Conservation (phyloP, 2,888 invertebrate genomes). For the Metacarcinus magister region DNA sequence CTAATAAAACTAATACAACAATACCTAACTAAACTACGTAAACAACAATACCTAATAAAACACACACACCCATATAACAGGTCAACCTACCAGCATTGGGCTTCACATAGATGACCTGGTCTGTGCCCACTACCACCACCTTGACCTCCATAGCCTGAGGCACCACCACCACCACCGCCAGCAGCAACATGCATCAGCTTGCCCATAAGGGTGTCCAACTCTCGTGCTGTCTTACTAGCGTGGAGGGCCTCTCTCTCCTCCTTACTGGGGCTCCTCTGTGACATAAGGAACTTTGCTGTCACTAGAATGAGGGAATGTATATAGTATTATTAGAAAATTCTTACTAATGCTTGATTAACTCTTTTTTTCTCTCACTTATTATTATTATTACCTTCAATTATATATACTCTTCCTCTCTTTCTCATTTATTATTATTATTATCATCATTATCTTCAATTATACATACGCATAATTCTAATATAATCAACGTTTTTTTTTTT, state of each 20-base stretch:
- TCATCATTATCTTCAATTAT: no score
- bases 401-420: no score
- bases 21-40: no score
- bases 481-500: no score
- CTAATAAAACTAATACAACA: no score
- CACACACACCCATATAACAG: background rate
- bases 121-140: slow-evolving; percentile 70
- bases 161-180: slow-evolving; percentile 72
- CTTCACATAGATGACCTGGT: slow-evolving; percentile 61
- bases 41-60: background rate
- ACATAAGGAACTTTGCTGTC: slow-evolving; percentile 62
- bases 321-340: no score
- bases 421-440: no score
- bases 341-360: no score
- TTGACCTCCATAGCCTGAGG: background rate
- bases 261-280: slow-evolving; percentile 55
- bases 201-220: slow-evolving; percentile 61
- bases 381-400: no score
- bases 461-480: no score
- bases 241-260: slow-evolving; percentile 54
- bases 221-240: slow-evolving; percentile 10
- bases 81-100: slow-evolving; percentile 63
- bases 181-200: slow-evolving; percentile 43
- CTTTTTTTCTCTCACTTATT: background rate
- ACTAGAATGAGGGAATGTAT: slow-evolving; percentile 29